phyloP scores from a whole-genome alignment of 2,797 vertebrate genomes.

The Aldrovandia affinis region DNA sequence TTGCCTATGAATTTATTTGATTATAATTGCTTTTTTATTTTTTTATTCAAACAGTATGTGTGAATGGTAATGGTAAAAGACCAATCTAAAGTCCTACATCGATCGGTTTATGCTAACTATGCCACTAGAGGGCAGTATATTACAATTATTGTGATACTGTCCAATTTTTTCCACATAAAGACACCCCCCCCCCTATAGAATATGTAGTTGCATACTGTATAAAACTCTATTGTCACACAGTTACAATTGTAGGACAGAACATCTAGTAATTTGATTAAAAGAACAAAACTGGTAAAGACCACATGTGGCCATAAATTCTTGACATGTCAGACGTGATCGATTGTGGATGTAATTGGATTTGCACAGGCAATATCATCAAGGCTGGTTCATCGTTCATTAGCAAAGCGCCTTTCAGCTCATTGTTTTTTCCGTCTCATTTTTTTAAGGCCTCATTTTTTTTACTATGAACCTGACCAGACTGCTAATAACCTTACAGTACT shows the following conservation, averaged over 20 bases:
- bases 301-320: too few relatives aligned
- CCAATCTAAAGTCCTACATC: background rate
- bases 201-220: background rate
- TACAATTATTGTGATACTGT: background rate
- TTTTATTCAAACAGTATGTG: background rate
- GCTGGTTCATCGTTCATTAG: too few relatives aligned
- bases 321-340: too few relatives aligned
- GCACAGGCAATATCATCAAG: too few relatives aligned
- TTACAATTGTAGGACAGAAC: background rate
- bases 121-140: background rate
- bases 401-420: too few relatives aligned
- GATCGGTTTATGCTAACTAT: background rate
- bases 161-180: background rate
- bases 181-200: background rate
- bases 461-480: too few relatives aligned
- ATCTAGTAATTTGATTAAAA: too few relatives aligned
- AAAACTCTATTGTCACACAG: background rate
- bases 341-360: too few relatives aligned
- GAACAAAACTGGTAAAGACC: too few relatives aligned
- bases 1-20: background rate
- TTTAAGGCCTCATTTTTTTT: too few relatives aligned
- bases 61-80: background rate
- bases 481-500: too few relatives aligned
- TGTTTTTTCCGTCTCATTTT: too few relatives aligned
- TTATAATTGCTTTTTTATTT: background rate